phyloP scores from a whole-genome alignment of 2,113 vertebrate species.

The Acanthisitta chloris region DNA sequence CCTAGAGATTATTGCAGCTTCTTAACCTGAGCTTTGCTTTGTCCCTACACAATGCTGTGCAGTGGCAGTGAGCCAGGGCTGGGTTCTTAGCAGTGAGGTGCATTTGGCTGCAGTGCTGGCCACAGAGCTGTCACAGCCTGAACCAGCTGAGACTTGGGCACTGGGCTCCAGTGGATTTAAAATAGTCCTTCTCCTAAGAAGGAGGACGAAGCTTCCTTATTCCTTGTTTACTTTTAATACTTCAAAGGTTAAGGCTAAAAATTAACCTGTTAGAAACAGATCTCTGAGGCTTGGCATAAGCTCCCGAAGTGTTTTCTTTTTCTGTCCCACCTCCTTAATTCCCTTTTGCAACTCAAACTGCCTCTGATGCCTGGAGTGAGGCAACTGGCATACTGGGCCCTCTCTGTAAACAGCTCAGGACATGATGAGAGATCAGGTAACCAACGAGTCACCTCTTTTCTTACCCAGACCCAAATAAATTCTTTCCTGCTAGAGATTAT shows the following conservation, averaged over 20 bases:
- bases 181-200: neutral
- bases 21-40: neutral
- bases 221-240: neutral
- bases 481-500: neutral
- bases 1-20: neutral
- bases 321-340: neutral
- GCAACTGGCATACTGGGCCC: neutral
- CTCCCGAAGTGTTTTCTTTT: neutral
- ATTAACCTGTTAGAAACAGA: neutral
- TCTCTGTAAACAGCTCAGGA: neutral
- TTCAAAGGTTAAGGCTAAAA: conserved; percentile 40
- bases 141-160: neutral
- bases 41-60: neutral
- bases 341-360: neutral
- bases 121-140: neutral
- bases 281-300: neutral
- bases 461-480: neutral
- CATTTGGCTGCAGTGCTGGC: neutral
- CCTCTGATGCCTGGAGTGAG: neutral
- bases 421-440: neutral
- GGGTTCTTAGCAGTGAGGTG: neutral
- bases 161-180: neutral
- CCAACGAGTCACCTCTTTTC: neutral
- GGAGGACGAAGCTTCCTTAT: neutral
- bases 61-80: neutral